Evolutionary conservation across 2,113 vertebrate genomes (phyloP).

Genomic region (Apteryx owenii): DNA sequence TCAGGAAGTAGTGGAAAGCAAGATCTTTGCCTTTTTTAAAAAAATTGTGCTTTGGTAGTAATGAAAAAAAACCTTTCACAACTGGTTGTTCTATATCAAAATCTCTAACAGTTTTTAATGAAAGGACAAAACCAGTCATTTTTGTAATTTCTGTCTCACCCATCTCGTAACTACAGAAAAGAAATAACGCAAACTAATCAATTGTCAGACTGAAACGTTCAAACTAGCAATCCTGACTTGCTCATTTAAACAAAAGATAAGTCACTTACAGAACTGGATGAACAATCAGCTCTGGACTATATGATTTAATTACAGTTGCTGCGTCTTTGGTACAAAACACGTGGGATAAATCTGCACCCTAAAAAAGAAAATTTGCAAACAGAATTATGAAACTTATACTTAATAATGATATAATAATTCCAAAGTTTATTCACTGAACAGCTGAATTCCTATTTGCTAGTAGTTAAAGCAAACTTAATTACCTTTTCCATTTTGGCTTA

Average conservation of each 20-base stretch:
- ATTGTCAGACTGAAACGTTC: not conserved
- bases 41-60: not conserved
- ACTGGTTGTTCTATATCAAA: not conserved
- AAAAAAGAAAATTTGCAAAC: constrained; percentile 28
- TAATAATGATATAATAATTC: not conserved
- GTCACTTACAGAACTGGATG: constrained; percentile 96
- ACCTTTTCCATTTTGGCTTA: not conserved
- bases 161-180: not conserved
- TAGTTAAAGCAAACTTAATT: not conserved
- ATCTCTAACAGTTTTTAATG: not conserved
- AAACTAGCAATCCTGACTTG: not conserved
- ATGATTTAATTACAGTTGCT: constrained; percentile 94
- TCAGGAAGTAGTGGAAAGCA: not conserved
- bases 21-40: not conserved
- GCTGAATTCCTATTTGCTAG: not conserved
- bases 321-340: constrained; percentile 97
- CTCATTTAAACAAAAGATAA: not conserved
- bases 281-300: constrained; percentile 97
- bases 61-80: not conserved
- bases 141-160: not conserved
- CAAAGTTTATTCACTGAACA: not conserved
- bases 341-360: constrained; percentile 97
- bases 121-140: not conserved
- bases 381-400: not conserved
- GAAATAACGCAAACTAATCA: not conserved